phyloP scores from a whole-genome alignment of 2,888 invertebrate species.

The Drosophila fulvimacula region DNA sequence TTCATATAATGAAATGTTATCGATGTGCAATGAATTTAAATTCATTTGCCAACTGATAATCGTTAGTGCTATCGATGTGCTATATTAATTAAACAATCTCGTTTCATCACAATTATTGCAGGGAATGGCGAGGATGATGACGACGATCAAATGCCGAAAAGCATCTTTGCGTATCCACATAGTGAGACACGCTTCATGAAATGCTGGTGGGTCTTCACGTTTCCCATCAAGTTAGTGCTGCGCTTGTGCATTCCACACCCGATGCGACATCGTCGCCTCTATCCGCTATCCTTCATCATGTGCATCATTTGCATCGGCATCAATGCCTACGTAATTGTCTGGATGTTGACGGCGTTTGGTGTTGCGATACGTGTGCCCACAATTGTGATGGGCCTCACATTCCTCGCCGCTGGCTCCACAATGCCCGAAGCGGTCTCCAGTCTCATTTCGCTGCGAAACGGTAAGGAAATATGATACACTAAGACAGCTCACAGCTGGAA shows the following conservation, averaged over 20 bases:
- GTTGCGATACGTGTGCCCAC: slow-evolving; percentile 92
- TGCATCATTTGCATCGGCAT: slow-evolving; percentile 94
- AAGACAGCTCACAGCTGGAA: too few species aligned
- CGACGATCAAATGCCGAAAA: slow-evolving; percentile 61
- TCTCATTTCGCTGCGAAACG: slow-evolving; percentile 93
- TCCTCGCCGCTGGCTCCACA: slow-evolving; percentile 95
- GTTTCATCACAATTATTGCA: slow-evolving; percentile 1
- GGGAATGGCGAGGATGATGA: slow-evolving; percentile 75
- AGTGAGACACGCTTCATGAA: slow-evolving; percentile 69
- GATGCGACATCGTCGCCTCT: slow-evolving; percentile 87
- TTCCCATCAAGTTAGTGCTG: slow-evolving; percentile 90
- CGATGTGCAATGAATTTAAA: background rate
- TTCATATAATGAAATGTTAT: background rate
- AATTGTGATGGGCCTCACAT: slow-evolving; percentile 95
- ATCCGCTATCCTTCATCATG: slow-evolving; percentile 92
- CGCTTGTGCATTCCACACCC: slow-evolving; percentile 90
- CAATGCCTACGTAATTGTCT: slow-evolving; percentile 94
- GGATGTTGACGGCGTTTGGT: slow-evolving; percentile 96
- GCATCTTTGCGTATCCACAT: slow-evolving; percentile 85
- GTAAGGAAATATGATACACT: slow-evolving; percentile 84
- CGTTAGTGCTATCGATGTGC: background rate
- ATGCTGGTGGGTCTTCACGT: slow-evolving; percentile 89
- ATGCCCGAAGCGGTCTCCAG: slow-evolving; percentile 93
- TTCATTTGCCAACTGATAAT: background rate
- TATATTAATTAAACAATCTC: background rate